Percentiles rank a stretch among this genome's conserved stretches.
These are phyloP conservation scores for Neofelis nebulosa DNA, from an alignment of 2,113 vertebrate species.

Conservation along the genomic window DNA sequence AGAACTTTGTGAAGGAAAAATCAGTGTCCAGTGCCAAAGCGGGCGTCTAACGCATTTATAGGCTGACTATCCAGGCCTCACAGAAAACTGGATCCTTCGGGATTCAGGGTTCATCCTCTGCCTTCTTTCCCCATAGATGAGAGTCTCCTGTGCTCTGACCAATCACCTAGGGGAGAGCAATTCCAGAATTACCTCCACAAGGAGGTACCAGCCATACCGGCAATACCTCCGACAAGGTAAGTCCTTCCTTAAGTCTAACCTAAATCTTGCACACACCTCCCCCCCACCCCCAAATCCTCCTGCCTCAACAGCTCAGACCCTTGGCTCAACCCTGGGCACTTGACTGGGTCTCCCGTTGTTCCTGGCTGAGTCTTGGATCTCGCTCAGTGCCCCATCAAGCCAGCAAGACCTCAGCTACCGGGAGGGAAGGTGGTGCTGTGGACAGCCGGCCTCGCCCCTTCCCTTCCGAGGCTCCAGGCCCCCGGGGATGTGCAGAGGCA, in stretches of 20 bases:
- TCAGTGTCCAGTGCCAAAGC: not conserved
- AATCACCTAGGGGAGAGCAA: not conserved
- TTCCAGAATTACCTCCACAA: too few species aligned
- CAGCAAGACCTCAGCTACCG: not conserved
- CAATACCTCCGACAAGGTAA: not conserved
- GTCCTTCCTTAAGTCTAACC: not conserved
- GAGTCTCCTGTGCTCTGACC: not conserved
- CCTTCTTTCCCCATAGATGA: not conserved
- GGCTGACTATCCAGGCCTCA: not conserved
- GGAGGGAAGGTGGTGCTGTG: not conserved
- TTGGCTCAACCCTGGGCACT: not conserved
- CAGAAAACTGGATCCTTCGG: not conserved
- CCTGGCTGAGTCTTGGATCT: not conserved
- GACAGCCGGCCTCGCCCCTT: fast-evolving
- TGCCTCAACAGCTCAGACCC: not conserved
- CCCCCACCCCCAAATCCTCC: not conserved
- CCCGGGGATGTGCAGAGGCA: not conserved
- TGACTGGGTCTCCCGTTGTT: not conserved
- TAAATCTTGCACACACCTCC: not conserved
- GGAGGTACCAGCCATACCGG: too few species aligned
- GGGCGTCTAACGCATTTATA: fast-evolving
- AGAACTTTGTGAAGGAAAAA: not conserved
- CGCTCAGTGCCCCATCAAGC: fast-evolving
- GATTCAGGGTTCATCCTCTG: not conserved
- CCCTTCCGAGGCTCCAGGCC: not conserved